Percentiles rank a stretch among this genome's conserved stretches.
Evolutionary conservation across 2,888 invertebrate genomes (phyloP).

Genomic region (Lycophotia porphyrea): DNA sequence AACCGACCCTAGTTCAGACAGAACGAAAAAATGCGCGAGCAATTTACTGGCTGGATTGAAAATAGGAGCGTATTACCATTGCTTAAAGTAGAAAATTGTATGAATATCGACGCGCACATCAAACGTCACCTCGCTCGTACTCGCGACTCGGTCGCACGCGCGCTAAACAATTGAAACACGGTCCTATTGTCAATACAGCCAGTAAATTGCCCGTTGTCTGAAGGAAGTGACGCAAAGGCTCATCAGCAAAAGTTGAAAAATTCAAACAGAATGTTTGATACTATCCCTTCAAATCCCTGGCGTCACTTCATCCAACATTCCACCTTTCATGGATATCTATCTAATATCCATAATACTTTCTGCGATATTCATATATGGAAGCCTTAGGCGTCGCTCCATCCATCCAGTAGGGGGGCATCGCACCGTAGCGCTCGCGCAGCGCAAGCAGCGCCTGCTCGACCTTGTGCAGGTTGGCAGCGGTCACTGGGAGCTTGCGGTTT

Average conservation of each 20-base stretch:
- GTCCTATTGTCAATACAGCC: neutral
- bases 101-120: neutral
- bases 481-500: conserved; percentile 92
- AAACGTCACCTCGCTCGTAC: neutral
- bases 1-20: neutral
- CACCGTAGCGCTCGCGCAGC: conserved; percentile 94
- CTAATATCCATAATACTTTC: neutral
- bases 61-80: neutral
- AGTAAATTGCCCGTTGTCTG: neutral
- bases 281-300: too few species aligned
- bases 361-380: neutral
- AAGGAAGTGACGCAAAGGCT: neutral
- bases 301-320: neutral
- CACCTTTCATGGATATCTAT: neutral
- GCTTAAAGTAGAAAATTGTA: neutral
- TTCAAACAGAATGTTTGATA: neutral
- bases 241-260: neutral
- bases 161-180: neutral
- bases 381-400: neutral
- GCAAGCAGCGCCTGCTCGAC: conserved; percentile 96
- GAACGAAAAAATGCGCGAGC: neutral
- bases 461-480: conserved; percentile 94
- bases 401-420: conserved; percentile 92
- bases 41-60: neutral
- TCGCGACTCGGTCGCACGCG: too few species aligned